Evolutionary conservation across 2,113 vertebrate species (phyloP), one percentile per base, ranked within the genome.

Genomic region (Microcebus lehilahytsara): DNA sequence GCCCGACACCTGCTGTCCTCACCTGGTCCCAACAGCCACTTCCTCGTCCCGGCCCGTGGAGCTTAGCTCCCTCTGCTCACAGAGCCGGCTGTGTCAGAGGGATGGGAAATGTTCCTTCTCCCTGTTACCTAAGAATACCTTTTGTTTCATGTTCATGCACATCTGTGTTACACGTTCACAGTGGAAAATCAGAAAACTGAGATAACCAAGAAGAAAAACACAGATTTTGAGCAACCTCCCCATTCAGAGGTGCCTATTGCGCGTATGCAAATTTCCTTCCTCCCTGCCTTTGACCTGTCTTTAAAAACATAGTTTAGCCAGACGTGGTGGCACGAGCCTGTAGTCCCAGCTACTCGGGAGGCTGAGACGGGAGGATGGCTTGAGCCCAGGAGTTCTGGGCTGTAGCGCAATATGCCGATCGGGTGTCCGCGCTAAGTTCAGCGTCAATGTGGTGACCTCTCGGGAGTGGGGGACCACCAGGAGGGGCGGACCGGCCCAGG

Each of bases 101-200:
- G 4, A 16, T 1, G 1, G 0, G 67, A n/a, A 53, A 1, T 16
- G 10, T 32, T 16, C 0, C 0, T 12, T 12, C 60, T 64, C 53
- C 19, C 42, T 4, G 2, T 5, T 34, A 2, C 32, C 40, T 3
- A 3, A 75, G 75, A 20, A 3, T 32, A 11, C 7, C 1, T 23
- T 1, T 1, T 11, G 9, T 20, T 16, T 53, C 66, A 0, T 1
- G 16, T 25, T 60, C 17, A 1, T 0, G 1, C 56, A 22, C 16
- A 42, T 30, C 34, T 6, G 0, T 34, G 69, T 14, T 25, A 5
- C 8, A 9, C 16, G 32, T 34, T 58, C n/a, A 69, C 37, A 8
- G 37, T 2, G 46, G 62, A 64, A 86, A 62, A 34, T 40, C 19
- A 85, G 58, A 60, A 71, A 71, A 74, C 9, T n/a, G 27, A 16